Percentiles rank a stretch among this genome's conserved stretches.
Evolutionary conservation across 2,888 invertebrate species (phyloP).

Genomic region (Mactromeris polynyma): DNA sequence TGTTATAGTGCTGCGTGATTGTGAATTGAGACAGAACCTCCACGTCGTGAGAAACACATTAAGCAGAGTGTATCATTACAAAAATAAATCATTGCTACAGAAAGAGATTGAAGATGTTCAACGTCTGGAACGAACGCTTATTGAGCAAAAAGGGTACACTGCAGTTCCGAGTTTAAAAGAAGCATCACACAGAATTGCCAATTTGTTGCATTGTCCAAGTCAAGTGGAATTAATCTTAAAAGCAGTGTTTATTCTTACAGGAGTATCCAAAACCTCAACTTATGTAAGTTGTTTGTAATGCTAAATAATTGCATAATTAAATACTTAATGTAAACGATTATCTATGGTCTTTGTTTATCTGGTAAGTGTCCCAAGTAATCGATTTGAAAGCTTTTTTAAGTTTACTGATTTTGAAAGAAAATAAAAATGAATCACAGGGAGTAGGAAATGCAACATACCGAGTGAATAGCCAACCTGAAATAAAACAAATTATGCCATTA

Average conservation of each 20-base stretch:
- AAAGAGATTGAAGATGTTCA: background rate
- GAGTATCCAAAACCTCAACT: background rate
- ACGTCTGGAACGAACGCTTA: background rate
- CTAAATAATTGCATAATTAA: too few relatives aligned
- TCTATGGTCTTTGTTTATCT: too few relatives aligned
- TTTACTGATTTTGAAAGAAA: too few relatives aligned
- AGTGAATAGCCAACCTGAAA: too few relatives aligned
- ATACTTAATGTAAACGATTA: too few relatives aligned
- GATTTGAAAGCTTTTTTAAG: too few relatives aligned
- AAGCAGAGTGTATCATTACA: background rate
- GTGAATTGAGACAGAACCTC: background rate
- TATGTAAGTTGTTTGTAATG: background rate
- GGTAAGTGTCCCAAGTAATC: too few relatives aligned
- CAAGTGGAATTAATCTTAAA: background rate
- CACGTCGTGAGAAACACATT: background rate
- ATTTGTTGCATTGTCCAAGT: background rate
- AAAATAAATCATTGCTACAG: background rate
- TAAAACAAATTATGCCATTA: too few relatives aligned
- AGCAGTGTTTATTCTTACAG: background rate
- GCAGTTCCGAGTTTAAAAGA: background rate
- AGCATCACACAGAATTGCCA: background rate
- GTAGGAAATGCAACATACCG: too few relatives aligned
- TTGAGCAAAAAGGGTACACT: background rate
- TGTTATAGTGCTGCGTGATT: background rate
- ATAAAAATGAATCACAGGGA: too few relatives aligned